Base-by-base conservation (phyloP, 2,888 invertebrate genomes). In the Galerucella calmariensis region DNA sequence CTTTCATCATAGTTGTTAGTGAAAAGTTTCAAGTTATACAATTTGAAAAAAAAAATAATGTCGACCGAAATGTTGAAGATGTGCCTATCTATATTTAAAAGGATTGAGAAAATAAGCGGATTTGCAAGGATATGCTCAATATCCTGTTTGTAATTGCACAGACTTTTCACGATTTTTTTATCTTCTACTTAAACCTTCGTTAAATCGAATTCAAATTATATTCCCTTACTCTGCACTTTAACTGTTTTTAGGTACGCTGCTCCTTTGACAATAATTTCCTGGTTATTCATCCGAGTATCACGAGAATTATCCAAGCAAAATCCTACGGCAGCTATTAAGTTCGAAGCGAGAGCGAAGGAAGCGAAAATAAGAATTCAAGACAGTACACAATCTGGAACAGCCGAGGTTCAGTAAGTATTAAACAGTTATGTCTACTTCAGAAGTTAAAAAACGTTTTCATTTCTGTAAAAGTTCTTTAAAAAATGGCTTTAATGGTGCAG, bases 241-340 rank as follows among this genome's bases (percentile, higher is more conserved):
- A 58, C 58, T n/a, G 53, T 59, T 85, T 85, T 20, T 82, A 90
- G 90, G 88, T 92, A 91, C 81, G 89, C 90, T 69, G 87, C 89
- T 70, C 92, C 92, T 1, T 82, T 92, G 72, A 88, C 91, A 2
- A 87, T 92, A 66, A 90, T 92, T 74, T 90, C 91, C 3, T 93
- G 92, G 83, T 86, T 93, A 44, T 92, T 92, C 82, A 90, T 93
- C 63, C 89, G 91, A 81, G 90, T 92, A 66, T 91, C 92, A 0
- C 89, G 91, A 59, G 92, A 93, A 83, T 83, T 93, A 51, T 87
- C 87, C 6, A 90, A 89, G 24, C 90, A 90, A 74, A 89, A 88
- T 16, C 89, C 90, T 9, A 85, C 89, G 67, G 88, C 90, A 2
- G 88, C 91, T 12, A 90, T 91, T 84, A 88, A 90, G 86, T 90